Percentiles rank a stretch among this genome's conserved stretches.
Conservation (phyloP, 2,113 vertebrate genomes). For the Crotophaga sulcirostris region DNA sequence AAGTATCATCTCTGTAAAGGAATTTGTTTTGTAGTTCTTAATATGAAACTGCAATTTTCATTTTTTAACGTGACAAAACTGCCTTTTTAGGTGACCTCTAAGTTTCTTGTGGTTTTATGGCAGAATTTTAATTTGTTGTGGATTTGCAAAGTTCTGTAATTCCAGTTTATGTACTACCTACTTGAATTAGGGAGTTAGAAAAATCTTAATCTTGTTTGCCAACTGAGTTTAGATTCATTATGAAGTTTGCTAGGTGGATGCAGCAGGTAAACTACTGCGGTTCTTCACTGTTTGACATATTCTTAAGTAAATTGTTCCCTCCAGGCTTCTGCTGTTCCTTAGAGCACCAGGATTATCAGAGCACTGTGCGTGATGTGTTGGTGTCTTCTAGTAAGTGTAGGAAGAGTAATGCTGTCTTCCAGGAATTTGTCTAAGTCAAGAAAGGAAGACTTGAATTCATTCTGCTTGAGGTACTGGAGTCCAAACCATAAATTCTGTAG, state of each 20-base stretch:
- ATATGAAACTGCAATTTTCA: neutral
- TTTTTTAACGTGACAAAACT: neutral
- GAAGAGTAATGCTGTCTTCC: neutral
- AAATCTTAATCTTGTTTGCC: neutral
- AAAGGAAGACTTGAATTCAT: neutral
- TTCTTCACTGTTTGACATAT: neutral
- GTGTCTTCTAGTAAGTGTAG: neutral
- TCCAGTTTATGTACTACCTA: neutral
- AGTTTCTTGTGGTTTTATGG: neutral
- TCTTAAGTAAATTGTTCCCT: neutral
- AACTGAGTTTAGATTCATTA: neutral
- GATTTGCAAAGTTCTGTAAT: neutral
- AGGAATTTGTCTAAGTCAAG: neutral
- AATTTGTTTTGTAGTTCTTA: neutral
- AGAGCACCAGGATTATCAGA: neutral
- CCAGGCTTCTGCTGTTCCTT: neutral
- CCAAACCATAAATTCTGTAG: neutral
- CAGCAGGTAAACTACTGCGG: neutral
- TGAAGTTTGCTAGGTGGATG: neutral
- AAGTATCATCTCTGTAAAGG: neutral
- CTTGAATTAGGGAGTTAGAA: neutral
- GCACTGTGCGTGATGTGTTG: neutral
- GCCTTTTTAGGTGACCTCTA: neutral
- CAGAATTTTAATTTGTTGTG: neutral
- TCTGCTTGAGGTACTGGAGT: neutral